These are phyloP conservation scores for Glyphotaelius pellucidus DNA, from an alignment of 2,888 invertebrate species.

Conservation along the genomic window DNA sequence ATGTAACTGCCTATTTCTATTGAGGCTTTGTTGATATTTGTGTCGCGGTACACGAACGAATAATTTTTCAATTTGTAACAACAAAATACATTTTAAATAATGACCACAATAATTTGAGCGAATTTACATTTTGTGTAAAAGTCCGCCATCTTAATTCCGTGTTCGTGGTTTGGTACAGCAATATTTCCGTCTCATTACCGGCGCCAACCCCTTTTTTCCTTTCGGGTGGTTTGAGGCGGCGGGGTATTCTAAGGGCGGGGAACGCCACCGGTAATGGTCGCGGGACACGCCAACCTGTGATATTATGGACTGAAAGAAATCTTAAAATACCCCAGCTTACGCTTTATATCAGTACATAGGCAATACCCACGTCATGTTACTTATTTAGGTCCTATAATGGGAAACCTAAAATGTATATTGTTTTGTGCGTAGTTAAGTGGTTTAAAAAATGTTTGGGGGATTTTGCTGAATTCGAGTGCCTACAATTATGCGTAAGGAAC, in stretches of 20 bases:
- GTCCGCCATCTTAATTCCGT: not conserved
- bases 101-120: not conserved
- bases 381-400: too few relatives aligned
- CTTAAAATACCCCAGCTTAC: not conserved
- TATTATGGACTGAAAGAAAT: constrained; percentile 44
- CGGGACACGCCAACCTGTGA: constrained; percentile 57
- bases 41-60: not conserved
- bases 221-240: not conserved
- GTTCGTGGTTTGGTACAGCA: constrained; percentile 1
- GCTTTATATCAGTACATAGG: not conserved
- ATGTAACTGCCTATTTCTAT: too few relatives aligned
- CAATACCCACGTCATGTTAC: too few relatives aligned
- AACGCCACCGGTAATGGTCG: constrained; percentile 55
- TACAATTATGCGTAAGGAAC: not conserved
- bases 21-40: not conserved
- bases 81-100: not conserved
- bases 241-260: not conserved
- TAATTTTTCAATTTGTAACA: not conserved
- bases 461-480: not conserved
- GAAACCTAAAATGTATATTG: too few relatives aligned
- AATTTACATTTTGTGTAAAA: not conserved
- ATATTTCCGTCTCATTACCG: constrained; percentile 25
- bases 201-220: not conserved
- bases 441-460: not conserved
- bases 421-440: not conserved